These are phyloP conservation scores for Odontomachus brunneus DNA, from an alignment of 1,140 invertebrate species.

Conservation along the genomic window DNA sequence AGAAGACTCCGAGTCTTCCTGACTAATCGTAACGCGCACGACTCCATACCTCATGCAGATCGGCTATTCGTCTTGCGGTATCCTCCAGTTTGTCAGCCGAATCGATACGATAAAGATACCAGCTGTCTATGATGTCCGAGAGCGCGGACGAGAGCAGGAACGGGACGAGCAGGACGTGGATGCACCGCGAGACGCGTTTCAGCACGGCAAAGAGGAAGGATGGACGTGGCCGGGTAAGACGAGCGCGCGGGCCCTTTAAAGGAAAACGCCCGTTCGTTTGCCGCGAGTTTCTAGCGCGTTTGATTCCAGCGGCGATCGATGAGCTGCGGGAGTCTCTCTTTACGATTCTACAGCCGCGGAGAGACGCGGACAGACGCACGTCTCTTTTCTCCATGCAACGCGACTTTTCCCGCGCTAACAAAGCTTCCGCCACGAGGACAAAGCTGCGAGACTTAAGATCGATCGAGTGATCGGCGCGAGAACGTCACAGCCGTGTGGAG, in stretches of 20 bases:
- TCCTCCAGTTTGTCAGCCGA: constrained; percentile 83
- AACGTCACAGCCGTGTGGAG: neutral
- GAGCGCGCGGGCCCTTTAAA: constrained; percentile 77
- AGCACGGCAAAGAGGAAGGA: constrained; percentile 50
- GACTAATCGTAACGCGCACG: constrained; percentile 83
- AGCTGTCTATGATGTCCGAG: constrained; percentile 78
- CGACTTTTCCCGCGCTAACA: neutral
- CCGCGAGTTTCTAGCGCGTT: constrained; percentile 69
- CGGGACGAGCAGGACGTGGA: constrained; percentile 6
- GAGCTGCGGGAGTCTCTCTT: constrained; percentile 6
- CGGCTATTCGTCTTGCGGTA: constrained; percentile 82
- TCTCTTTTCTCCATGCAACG: neutral
- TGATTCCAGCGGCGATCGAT: constrained; percentile 58
- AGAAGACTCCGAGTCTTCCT: constrained; percentile 75
- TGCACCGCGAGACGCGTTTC: constrained; percentile 40
- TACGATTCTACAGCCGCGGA: constrained; percentile 66
- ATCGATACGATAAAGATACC: constrained; percentile 84
- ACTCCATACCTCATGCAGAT: constrained; percentile 83
- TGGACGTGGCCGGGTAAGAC: constrained; percentile 56
- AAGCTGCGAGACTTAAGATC: neutral
- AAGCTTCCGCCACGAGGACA: too few relatives aligned
- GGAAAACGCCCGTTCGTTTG: constrained; percentile 76
- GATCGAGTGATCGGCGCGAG: neutral
- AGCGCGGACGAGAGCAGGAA: neutral
- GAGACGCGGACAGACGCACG: neutral